Evolutionary conservation across 2,888 invertebrate species (phyloP), one percentile per base, ranked within the genome.

Genomic region (Temnothorax unifasciatus): DNA sequence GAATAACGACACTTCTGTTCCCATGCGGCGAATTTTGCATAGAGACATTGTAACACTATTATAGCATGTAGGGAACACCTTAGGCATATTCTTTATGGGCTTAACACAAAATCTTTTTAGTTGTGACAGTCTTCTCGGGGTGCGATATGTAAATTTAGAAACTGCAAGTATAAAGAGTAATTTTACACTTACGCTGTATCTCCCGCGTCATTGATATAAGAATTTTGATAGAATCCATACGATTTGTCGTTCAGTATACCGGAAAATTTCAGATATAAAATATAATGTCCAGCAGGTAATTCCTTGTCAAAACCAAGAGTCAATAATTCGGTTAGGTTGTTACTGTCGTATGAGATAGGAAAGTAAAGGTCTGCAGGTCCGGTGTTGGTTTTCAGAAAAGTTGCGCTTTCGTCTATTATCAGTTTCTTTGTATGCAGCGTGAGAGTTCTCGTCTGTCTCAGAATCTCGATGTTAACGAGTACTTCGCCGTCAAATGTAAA

Each of bases 101-200:
- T 29, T 29, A 29, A 29, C 29, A 29, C 2, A 29, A 29, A 29
- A 29, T 29, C 29, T 29, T 29, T 29, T 25, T 25, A 25, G 25
- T 25, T 29, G 29, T 2, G 29, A 29, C 2, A 29, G 29, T 29
- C 29, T 29, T 29, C 29, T 29, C 0, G 29, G 34, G 0, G 34
- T 34, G 34, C 34, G 34, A 34, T 34, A n/a, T 63, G 3, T 61
- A 59, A 63, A 64, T 64, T 25, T 0, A 44, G 2, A 50, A 15
- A 63, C 3, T 13, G 21, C 54, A 44, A 29, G 18, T 5, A 18
- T 34, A 9, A 41, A 73, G 25, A 74, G 68, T 47, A 0, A 50
- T 73, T 68, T 59, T 13, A 15, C 5, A 92, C 92, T 87, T 92
- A 94, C 91, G 91, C 89, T 41, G 88, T 95, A 90, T 95, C 95